Evolutionary conservation across 2,113 vertebrate species (phyloP), one percentile per base, ranked within the genome.

Genomic region (Siphamia tubifer): DNA sequence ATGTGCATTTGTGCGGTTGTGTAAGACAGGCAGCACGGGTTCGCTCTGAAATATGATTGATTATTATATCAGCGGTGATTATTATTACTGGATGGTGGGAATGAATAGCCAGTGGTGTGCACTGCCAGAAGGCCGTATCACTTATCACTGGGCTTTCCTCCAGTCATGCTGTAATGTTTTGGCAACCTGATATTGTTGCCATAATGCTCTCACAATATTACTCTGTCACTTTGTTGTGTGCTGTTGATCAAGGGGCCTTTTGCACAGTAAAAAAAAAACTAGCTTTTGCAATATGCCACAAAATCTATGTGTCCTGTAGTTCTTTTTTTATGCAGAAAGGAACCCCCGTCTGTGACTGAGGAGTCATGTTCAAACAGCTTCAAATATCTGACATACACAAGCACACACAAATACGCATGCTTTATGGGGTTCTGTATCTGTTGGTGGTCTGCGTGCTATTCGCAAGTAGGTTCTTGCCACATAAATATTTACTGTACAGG

Each of bases 401-500:
- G 61, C 31, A 48, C 48, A 17, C 42, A 43, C n/a, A n/a, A n/a
- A n/a, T n/a, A n/a, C 24, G 57, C 38, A 55, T 0, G 20, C 52
- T 43, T 68, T 20, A 16, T 5, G 2, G 24, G 20, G 17, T 58
- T 53, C 32, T 62, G 19, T 54, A 64, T 74, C 55, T 24, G 75
- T 78, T 77, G 82, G 85, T 85, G 84, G 88, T 83, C 68, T 36
- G 4, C 11, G 12, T 48, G 76, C 6, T n/a, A 2, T 38, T 70
- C 27, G 30, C 36, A 52, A 43, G 54, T 52, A 68, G 16, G 39
- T 11, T 47, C 19, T 58, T 34, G 48, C 52, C 42, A 78, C 51
- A 71, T 60, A 79, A 82, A 89, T 89, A 86, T 89, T 84, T 77
- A 69, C 48, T 81, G 48, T 74, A 63, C 48, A 82, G 48, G 52